Evolutionary conservation across 2,888 invertebrate species (phyloP), one percentile per base, ranked within the genome.

Genomic region (Physocephala rufipes): DNA sequence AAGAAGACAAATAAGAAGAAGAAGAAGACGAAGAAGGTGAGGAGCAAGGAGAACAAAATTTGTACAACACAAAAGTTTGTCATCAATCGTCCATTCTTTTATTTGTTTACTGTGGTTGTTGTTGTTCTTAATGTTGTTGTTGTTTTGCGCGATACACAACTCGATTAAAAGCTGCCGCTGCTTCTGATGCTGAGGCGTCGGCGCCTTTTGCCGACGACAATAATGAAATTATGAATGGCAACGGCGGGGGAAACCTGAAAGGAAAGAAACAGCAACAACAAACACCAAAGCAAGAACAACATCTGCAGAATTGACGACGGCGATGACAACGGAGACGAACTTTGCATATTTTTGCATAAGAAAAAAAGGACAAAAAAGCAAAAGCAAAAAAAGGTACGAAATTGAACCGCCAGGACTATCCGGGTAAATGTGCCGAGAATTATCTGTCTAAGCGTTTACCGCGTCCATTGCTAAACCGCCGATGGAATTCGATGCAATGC

Each of bases 271-370:
- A 36, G n/a, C n/a, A 36, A 9, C 4, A 36, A 36, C 5, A 36
- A 9, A 36, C 36, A 9, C 36, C 5, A 36, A 36, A 36, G 5
- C 4, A 12, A 26, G 16, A 63, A 63, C 63, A 58, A 45, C 51
- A 51, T 7, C 64, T 47, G 16, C 64, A 21, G 45, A 21, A 51
- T 26, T 24, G 24, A 63, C 13, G n/a, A 21, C 5, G 24, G 51
- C 62, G 61, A 47, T 13, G 67, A 59, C 59, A 28, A 59, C 30
- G 49, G 43, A 51, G 61, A 68, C 62, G 62, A 68, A 36, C 68
- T 68, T 68, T 68, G 68, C 68, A 68, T 68, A 68, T 68, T 62
- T 36, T 16, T 53, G 43, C 65, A 19, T 5, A 13, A n/a, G 5
- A 36, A 36, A 9, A 36, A 36, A 36, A 36, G 4, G 36, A 36